Evolutionary conservation across 2,888 invertebrate species (phyloP).

Genomic region (Poecilus cupreus): DNA sequence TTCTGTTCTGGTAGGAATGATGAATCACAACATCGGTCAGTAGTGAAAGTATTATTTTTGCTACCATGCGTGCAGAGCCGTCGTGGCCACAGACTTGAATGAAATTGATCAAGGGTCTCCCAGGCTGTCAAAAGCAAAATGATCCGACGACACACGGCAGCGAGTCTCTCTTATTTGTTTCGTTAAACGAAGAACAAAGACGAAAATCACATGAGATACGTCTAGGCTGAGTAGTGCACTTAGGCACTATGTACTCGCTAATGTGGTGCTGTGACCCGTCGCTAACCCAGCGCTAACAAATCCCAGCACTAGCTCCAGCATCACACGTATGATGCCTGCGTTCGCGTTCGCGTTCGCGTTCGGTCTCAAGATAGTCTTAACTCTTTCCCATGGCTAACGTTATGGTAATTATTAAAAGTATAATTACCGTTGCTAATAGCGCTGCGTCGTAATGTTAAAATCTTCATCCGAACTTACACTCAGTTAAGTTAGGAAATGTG

Average conservation of each 20-base stretch:
- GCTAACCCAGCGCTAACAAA: slow-evolving; percentile 28
- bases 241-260: slow-evolving; percentile 35
- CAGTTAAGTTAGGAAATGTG: not conserved
- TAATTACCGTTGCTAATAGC: slow-evolving; percentile 19
- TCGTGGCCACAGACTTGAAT: not conserved
- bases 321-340: not conserved
- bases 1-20: not conserved
- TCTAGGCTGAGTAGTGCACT: not conserved
- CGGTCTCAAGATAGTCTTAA: slow-evolving; percentile 4
- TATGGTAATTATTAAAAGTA: slow-evolving; percentile 26
- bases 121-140: not conserved
- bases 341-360: not conserved
- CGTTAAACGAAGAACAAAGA: slow-evolving; percentile 1
- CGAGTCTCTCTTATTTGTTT: not conserved
- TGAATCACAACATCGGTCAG: not conserved
- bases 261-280: slow-evolving; percentile 40
- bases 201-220: not conserved
- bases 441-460: slow-evolving; percentile 12
- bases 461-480: slow-evolving; percentile 15
- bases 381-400: slow-evolving; percentile 16
- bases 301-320: not conserved
- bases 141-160: not conserved
- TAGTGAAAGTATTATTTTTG: slow-evolving; percentile 5
- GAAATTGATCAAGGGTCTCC: not conserved
- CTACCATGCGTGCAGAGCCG: not conserved